phyloP scores from a whole-genome alignment of 1,140 invertebrate genomes.

The Palaemon carinicauda region DNA sequence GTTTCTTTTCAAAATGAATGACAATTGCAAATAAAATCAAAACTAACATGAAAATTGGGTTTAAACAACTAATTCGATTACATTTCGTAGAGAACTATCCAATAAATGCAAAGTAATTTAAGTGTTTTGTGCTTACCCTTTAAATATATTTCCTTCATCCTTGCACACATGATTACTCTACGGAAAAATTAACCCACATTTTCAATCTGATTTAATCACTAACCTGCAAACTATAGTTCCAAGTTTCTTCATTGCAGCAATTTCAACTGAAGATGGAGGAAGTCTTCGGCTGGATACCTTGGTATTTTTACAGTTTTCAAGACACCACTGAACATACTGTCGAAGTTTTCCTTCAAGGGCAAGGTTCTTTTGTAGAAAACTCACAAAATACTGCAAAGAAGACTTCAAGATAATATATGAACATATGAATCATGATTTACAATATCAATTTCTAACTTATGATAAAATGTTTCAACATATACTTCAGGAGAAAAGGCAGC shows the following conservation, averaged over 20 bases:
- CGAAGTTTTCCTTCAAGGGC: conserved; percentile 75
- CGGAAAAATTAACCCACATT: neutral
- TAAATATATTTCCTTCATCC: no score
- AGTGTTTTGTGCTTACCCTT: no score
- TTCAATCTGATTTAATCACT: neutral
- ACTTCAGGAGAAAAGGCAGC: neutral
- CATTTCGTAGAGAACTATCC: no score
- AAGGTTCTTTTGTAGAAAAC: conserved; percentile 79
- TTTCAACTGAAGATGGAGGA: conserved; percentile 89
- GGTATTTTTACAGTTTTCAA: conserved; percentile 89
- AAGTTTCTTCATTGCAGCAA: conserved; percentile 88
- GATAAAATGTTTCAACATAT: neutral
- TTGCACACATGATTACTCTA: neutral
- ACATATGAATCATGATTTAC: neutral
- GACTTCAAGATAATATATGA: conserved; percentile 27
- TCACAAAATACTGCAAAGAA: conserved; percentile 74
- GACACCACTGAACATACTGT: conserved; percentile 92
- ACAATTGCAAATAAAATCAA: no score
- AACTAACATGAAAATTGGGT: no score
- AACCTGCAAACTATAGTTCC: conserved; percentile 86
- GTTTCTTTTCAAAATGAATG: no score
- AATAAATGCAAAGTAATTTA: no score
- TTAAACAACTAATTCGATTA: no score
- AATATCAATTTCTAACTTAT: no score
- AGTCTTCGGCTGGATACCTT: conserved; percentile 79